Conservation (phyloP, 2,888 invertebrate genomes). For the Loripinus fragilis region DNA sequence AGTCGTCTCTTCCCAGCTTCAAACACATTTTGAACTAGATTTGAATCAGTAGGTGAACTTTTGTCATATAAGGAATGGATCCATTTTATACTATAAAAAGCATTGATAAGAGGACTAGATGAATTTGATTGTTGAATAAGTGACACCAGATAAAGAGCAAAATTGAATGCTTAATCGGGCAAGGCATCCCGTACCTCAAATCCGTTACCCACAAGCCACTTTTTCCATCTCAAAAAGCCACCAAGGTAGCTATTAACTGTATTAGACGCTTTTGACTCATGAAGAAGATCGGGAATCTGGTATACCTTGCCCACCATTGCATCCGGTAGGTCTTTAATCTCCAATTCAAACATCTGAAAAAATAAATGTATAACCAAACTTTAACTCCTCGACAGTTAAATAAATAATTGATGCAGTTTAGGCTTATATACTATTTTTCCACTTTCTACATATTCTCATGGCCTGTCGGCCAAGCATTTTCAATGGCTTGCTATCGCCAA, state of each 20-base stretch:
- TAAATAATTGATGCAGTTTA: no score
- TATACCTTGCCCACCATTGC: constrained; percentile 37
- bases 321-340: constrained; percentile 34
- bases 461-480: background rate
- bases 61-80: background rate
- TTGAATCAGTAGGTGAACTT: background rate
- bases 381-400: no score
- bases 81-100: constrained; percentile 45
- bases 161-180: constrained; percentile 49
- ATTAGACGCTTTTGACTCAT: background rate
- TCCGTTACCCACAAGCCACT: constrained; percentile 26
- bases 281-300: constrained; percentile 39
- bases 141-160: constrained; percentile 49
- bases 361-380: background rate
- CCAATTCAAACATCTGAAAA: constrained; percentile 8
- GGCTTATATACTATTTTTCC: no score
- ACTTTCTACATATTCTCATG: background rate
- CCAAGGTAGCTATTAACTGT: constrained; percentile 30
- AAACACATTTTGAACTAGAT: constrained; percentile 2
- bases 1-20: constrained; percentile 1
- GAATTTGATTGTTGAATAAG: constrained; percentile 44
- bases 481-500: background rate
- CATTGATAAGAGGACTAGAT: constrained; percentile 49
- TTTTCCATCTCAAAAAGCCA: constrained; percentile 43
- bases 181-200: constrained; percentile 13